Evolutionary conservation across 2,113 vertebrate species (phyloP).

Genomic region (Sinocyclocheilus maitianheensis): DNA sequence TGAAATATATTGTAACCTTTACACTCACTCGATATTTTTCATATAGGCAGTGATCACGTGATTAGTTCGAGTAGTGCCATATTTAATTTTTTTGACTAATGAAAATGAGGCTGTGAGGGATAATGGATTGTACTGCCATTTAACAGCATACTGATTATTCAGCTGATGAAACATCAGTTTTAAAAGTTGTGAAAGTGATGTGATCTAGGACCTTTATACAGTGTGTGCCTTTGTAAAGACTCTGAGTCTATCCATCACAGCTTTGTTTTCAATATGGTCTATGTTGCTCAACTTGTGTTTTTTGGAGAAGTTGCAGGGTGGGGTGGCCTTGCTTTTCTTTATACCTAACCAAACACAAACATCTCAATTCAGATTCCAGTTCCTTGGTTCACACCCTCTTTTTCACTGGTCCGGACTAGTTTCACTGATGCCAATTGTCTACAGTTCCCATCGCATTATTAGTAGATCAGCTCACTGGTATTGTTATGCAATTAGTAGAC

Average conservation of each 20-base stretch:
- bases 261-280: too few species aligned
- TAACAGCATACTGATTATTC: too few species aligned
- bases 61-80: too few species aligned
- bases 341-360: neutral
- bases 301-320: neutral
- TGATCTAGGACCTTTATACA: too few species aligned
- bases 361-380: slow-evolving; percentile 6
- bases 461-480: neutral
- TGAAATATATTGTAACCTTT: neutral
- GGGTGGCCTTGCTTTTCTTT: neutral
- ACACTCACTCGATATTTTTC: neutral
- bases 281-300: neutral
- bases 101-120: too few species aligned
- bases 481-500: slow-evolving; percentile 28
- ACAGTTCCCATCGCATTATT: neutral
- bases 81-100: too few species aligned
- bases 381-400: slow-evolving; percentile 10
- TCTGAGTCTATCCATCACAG: too few species aligned
- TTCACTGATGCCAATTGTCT: neutral
- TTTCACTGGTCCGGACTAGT: neutral
- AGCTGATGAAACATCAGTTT: too few species aligned
- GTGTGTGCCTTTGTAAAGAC: too few species aligned
- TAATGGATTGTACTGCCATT: too few species aligned
- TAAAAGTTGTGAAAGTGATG: too few species aligned
- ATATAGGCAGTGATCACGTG: neutral